These are phyloP conservation scores for Lepidochrysops patricia DNA, from an alignment of 2,888 invertebrate species.

Conservation along the genomic window DNA sequence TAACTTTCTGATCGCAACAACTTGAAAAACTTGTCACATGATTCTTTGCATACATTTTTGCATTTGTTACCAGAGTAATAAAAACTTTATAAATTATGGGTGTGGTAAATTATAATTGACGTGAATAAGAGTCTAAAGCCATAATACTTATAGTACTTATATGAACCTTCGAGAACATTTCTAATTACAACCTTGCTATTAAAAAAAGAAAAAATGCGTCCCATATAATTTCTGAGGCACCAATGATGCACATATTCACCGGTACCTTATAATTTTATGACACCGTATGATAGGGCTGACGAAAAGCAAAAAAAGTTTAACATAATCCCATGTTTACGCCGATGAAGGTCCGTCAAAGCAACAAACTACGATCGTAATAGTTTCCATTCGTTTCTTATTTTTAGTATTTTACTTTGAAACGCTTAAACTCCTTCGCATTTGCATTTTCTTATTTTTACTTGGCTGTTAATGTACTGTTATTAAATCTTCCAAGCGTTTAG, in stretches of 20 bases:
- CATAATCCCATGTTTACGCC: neutral
- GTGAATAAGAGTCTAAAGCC: neutral
- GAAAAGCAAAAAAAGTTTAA: neutral
- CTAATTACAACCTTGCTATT: constrained; percentile 6
- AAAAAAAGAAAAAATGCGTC: constrained; percentile 6
- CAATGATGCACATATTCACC: constrained; percentile 15
- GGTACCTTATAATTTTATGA: constrained; percentile 14
- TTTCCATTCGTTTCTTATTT: neutral
- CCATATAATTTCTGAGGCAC: constrained; percentile 11
- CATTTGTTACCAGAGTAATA: neutral
- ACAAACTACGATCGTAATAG: neutral
- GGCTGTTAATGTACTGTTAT: neutral
- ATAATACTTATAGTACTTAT: neutral
- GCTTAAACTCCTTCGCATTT: neutral
- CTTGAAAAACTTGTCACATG: neutral
- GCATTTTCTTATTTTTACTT: neutral
- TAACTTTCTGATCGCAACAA: no score
- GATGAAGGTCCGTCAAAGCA: neutral
- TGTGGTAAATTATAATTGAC: neutral
- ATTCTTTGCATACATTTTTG: neutral
- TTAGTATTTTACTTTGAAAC: neutral
- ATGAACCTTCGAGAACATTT: neutral
- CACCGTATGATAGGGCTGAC: constrained; percentile 7
- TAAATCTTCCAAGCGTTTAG: neutral
- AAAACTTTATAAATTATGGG: neutral